Evolutionary conservation across 2,888 invertebrate genomes (phyloP), one percentile per base, ranked within the genome.

Genomic region (Petrophora chlorosata): DNA sequence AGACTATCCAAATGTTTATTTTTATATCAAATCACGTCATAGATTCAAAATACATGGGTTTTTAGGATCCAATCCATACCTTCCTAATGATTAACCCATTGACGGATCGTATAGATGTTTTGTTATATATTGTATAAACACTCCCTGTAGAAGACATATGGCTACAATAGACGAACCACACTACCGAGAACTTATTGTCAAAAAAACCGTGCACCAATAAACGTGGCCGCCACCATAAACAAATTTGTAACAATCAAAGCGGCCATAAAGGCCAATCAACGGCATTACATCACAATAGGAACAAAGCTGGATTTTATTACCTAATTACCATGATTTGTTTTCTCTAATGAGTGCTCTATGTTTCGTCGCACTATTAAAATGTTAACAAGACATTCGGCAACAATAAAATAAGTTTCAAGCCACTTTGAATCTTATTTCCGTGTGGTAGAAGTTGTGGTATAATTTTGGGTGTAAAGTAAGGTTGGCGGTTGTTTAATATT

Each of bases 291-390:
- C 75, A 84, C 81, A 85, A 82, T 80, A 73, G 75, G 76, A 79
- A 82, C 80, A 73, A 69, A 68, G 74, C 72, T 70, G 65, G 73
- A 56, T 70, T 86, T 87, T 88, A 88, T 82, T 75, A 76, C 79
- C 85, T 86, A 83, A 88, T 87, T 85, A 86, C 78, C 79, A 85
- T 85, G 85, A 86, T 88, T 87, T 87, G 85, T 85, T 86, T 85
- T 84, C 75, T 73, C 73, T 85, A 87, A 87, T 85, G 81, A 86
- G 75, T 65, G 70, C 68, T 64, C 73, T 73, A 73, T 71, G 73
- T 69, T 73, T 69, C 73, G 70, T 76, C 73, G 74, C 72, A 71
- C 72, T 76, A 76, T 79, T 66, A 70, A 57, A 49, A 51, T 26
- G 49, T 53, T 59, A 65, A 55, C 63, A 45, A 14, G 16, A 8